A percentile compares a stretch with the other conserved stretches of the same genome.
These are phyloP conservation scores for Dascillus cervinus DNA, from an alignment of 2,888 invertebrate species.

Conservation along the genomic window DNA sequence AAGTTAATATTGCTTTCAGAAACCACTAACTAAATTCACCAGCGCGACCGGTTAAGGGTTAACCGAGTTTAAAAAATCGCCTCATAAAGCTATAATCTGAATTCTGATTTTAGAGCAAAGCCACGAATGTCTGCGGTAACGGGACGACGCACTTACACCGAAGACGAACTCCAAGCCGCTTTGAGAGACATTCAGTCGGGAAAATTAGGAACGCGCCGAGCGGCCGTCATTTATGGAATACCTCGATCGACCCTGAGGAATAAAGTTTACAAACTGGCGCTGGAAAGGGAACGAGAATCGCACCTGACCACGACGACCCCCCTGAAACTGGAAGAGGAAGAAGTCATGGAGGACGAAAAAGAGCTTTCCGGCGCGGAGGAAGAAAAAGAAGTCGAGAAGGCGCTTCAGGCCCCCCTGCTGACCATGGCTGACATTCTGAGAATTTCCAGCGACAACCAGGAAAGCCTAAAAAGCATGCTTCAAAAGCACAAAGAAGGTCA, in stretches of 20 bases:
- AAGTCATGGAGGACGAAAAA: constrained; percentile 51
- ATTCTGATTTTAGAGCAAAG: constrained; percentile 56
- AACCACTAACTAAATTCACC: no score
- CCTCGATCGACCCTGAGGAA: constrained; percentile 93
- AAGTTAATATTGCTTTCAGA: no score
- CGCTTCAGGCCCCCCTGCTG: constrained; percentile 48
- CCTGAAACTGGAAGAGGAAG: constrained; percentile 43
- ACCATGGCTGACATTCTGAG: constrained; percentile 53
- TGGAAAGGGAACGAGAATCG: constrained; percentile 64
- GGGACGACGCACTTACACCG: constrained; percentile 82
- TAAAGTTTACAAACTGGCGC: constrained; percentile 81
- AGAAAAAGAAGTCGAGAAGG: constrained; percentile 53
- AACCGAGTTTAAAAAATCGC: constrained; percentile 1
- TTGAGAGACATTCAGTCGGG: constrained; percentile 90
- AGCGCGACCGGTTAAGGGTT: constrained; percentile 8
- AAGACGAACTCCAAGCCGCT: constrained; percentile 90
- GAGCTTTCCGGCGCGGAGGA: constrained; percentile 52
- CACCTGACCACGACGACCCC: constrained; percentile 42
- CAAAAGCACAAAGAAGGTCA: constrained; percentile 42
- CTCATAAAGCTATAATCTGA: constrained; percentile 36
- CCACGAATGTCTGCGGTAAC: constrained; percentile 57
- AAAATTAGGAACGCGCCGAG: constrained; percentile 84
- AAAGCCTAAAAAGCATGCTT: constrained; percentile 46
- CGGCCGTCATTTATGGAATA: constrained; percentile 93
- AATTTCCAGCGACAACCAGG: constrained; percentile 47